Conservation (phyloP, 2,888 invertebrate genomes). For the Dasypolia templi region DNA sequence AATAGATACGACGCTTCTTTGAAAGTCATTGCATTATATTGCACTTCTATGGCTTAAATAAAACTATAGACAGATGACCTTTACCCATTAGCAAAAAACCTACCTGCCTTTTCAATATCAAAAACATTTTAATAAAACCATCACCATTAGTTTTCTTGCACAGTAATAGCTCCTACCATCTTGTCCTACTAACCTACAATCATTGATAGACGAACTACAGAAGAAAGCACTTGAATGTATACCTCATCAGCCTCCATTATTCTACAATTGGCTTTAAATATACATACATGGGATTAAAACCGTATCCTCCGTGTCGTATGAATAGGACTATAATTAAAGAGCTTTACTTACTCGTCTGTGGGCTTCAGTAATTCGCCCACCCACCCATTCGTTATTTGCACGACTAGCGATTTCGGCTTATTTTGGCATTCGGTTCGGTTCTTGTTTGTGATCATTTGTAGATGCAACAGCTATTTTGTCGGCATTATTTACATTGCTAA, state of each 20-base stretch:
- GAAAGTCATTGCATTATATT: neutral
- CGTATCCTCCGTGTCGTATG: constrained; percentile 29
- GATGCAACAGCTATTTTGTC: constrained; percentile 2
- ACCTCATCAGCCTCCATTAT: constrained; percentile 39
- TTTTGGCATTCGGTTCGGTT: constrained; percentile 43
- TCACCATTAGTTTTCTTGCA: constrained; percentile 23
- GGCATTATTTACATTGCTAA: neutral
- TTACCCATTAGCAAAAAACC: constrained; percentile 19
- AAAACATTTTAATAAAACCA: constrained; percentile 35
- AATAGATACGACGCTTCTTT: neutral
- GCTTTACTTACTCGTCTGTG: neutral
- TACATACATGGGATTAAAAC: neutral
- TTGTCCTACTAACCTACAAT: constrained; percentile 38
- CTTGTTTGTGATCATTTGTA: constrained; percentile 45
- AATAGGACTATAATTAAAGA: constrained; percentile 55
- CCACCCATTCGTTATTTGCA: constrained; percentile 21
- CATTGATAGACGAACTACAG: constrained; percentile 18
- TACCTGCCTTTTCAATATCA: constrained; percentile 14
- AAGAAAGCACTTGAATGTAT: constrained; percentile 34
- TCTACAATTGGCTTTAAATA: constrained; percentile 14
- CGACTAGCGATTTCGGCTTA: constrained; percentile 17
- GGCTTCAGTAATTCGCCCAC: constrained; percentile 21
- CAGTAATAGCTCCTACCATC: constrained; percentile 14
- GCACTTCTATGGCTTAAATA: neutral
- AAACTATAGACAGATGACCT: neutral